These are phyloP conservation scores for Mandrillus leucophaeus DNA, from an alignment of 2,113 vertebrate genomes.

Conservation along the genomic window DNA sequence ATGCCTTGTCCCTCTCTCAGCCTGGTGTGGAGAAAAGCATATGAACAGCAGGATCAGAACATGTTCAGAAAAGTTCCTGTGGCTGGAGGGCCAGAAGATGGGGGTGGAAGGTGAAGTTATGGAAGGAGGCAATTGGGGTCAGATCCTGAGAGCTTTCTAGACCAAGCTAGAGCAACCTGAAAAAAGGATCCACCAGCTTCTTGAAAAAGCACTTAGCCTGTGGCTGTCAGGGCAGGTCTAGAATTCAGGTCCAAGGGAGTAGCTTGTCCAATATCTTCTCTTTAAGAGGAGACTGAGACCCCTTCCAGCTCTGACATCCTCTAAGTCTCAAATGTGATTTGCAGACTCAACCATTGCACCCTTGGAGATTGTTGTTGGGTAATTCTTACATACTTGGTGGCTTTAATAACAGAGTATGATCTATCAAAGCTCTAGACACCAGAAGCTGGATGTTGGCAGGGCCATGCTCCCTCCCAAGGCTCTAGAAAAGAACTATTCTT, in stretches of 20 bases:
- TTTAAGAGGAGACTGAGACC: background rate
- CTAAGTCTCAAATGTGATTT: background rate
- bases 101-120: background rate
- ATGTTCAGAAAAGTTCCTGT: background rate
- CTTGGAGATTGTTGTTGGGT: background rate
- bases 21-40: background rate
- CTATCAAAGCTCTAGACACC: background rate
- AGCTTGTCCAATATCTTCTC: background rate
- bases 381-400: background rate
- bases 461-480: background rate
- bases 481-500: background rate
- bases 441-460: background rate
- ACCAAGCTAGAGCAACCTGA: background rate
- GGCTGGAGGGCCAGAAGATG: background rate
- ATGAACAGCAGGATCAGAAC: background rate
- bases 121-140: background rate
- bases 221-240: background rate
- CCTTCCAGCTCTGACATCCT: background rate
- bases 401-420: background rate
- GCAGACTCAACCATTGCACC: background rate
- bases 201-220: background rate
- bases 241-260: background rate
- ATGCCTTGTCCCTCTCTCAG: background rate
- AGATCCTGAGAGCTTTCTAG: background rate
- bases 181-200: background rate